phyloP scores from a whole-genome alignment of 2,888 invertebrate genomes.

The Cosmopolites sordidus region DNA sequence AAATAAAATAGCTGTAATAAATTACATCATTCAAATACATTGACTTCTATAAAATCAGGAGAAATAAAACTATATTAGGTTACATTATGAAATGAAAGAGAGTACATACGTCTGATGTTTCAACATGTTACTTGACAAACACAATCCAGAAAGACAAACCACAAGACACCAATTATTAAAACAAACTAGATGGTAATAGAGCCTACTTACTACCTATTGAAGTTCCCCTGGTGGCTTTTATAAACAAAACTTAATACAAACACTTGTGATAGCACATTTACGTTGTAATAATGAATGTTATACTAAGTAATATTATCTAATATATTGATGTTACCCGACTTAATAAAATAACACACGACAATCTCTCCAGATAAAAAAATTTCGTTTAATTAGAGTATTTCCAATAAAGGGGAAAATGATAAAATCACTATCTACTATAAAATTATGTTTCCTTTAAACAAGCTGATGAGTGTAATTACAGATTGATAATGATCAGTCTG shows the following conservation, averaged over 20 bases:
- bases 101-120: conserved; percentile 12
- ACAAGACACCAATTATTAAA: conserved; percentile 7
- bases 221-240: conserved; percentile 16
- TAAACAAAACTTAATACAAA: conserved; percentile 23
- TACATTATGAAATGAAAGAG: background rate
- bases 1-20: background rate
- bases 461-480: too few species aligned
- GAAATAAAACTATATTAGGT: background rate
- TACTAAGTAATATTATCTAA: conserved; percentile 11
- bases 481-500: too few species aligned
- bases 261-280: conserved; percentile 19
- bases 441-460: too few species aligned
- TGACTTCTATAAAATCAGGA: conserved; percentile 2
- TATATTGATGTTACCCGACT: conserved; percentile 9
- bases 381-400: conserved; percentile 4
- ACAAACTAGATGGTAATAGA: background rate
- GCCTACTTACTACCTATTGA: conserved; percentile 16
- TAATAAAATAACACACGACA: conserved; percentile 10
- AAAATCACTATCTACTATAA: background rate
- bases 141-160: background rate
- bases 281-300: conserved; percentile 14
- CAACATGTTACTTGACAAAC: conserved; percentile 3
- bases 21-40: background rate
- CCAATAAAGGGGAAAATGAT: conserved; percentile 1
- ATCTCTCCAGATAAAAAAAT: background rate